phyloP scores from a whole-genome alignment of 2,113 vertebrate species.

The Oreochromis aureus region DNA sequence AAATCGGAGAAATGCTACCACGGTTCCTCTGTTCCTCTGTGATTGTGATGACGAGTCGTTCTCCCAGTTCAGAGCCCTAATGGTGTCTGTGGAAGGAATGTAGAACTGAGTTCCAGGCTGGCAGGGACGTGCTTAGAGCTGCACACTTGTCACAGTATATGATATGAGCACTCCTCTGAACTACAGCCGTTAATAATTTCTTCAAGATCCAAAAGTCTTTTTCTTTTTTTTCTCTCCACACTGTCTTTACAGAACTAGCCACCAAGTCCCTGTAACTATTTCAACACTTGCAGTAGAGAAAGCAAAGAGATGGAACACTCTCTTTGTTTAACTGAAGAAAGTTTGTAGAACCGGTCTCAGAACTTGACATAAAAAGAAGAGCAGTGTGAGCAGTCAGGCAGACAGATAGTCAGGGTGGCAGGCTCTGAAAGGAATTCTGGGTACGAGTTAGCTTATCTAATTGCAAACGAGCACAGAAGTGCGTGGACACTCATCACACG shows the following conservation, averaged over 20 bases:
- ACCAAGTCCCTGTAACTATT: slow-evolving; percentile 62
- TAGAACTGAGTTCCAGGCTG: slow-evolving; percentile 38
- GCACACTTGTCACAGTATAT: slow-evolving; percentile 65
- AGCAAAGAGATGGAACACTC: slow-evolving; percentile 54
- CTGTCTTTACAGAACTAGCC: slow-evolving; percentile 52
- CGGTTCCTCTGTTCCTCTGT: slow-evolving; percentile 36
- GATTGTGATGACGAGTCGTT: slow-evolving; percentile 30
- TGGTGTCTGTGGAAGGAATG: slow-evolving; percentile 55
- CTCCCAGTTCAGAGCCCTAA: slow-evolving; percentile 57
- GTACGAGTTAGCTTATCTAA: slow-evolving; percentile 45
- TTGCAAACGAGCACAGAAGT: slow-evolving; percentile 42
- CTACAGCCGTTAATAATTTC: slow-evolving; percentile 65
- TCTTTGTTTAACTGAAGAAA: slow-evolving; percentile 70
- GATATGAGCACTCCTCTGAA: slow-evolving; percentile 60
- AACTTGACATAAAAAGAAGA: slow-evolving; percentile 56
- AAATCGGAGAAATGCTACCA: slow-evolving; percentile 40
- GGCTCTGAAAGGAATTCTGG: slow-evolving; percentile 34
- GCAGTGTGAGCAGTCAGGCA: slow-evolving; percentile 32
- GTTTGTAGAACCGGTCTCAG: slow-evolving; percentile 58
- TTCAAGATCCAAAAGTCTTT: slow-evolving; percentile 55
- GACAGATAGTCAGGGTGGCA: background rate
- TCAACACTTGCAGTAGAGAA: slow-evolving; percentile 61
- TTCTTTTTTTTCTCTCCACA: background rate
- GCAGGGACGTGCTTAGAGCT: slow-evolving; percentile 53
- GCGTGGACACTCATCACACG: slow-evolving; percentile 55